Evolutionary conservation across 2,113 vertebrate genomes (phyloP).

Genomic region (Tetrax tetrax): DNA sequence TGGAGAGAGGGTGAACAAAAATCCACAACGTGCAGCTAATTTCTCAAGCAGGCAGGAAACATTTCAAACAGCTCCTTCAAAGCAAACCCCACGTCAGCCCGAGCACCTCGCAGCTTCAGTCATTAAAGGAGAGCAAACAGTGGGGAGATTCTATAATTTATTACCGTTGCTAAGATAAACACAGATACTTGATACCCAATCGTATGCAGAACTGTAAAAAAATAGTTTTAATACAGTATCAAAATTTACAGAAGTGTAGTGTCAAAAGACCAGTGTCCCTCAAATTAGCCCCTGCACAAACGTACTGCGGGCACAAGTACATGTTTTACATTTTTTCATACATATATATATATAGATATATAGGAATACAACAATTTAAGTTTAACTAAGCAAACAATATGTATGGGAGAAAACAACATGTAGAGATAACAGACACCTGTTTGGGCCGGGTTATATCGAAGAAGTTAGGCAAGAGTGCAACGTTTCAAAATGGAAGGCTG

Average conservation of each 20-base stretch:
- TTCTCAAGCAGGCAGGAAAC: not conserved
- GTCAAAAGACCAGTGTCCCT: constrained; percentile 79
- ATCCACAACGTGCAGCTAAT: not conserved
- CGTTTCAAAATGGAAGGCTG: not conserved
- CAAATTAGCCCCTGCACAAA: constrained; percentile 65
- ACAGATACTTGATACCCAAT: constrained; percentile 80
- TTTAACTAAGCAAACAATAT: constrained; percentile 49
- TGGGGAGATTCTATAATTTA: constrained; percentile 81
- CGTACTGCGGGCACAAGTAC: constrained; percentile 68
- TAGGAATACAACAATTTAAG: constrained; percentile 82
- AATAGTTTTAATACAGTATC: constrained; percentile 88
- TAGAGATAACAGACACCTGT: constrained; percentile 20
- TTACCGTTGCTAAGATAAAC: constrained; percentile 80
- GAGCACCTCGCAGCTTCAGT: not conserved
- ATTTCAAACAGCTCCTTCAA: not conserved
- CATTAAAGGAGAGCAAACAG: constrained; percentile 46
- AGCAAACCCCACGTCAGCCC: not conserved
- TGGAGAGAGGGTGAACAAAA: not conserved
- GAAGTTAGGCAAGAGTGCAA: constrained; percentile 2
- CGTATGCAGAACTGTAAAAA: constrained; percentile 85
- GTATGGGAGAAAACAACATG: constrained; percentile 32
- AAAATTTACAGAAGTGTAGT: constrained; percentile 83
- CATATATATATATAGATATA: not conserved
- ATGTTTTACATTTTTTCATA: constrained; percentile 57
- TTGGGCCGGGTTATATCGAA: not conserved